Base-by-base conservation (phyloP, 1,140 invertebrate genomes). In the Archegozetes longisetosus region DNA sequence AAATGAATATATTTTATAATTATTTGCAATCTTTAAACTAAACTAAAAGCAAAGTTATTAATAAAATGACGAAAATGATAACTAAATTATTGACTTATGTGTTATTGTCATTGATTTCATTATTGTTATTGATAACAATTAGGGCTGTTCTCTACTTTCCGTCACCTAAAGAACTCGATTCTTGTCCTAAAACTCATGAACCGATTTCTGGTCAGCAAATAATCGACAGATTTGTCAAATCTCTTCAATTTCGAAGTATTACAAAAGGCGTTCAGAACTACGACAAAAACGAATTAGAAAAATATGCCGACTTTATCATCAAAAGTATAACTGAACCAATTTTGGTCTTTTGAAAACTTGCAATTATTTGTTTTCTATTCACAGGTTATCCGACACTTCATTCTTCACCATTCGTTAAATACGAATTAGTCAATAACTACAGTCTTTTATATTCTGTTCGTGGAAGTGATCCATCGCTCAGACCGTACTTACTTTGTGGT, bases 401-500 rank as follows among this genome's bases (percentile, higher is more conserved):
- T 46, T 58, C 57, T 9, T 58, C 57, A 2, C 17, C 46, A 23
- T 50, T 58, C 12, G 57, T 58, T 51, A 12, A 9, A 1, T 20
- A 4, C 20, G 74, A 77, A 64, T 64, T 73, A 2, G 69, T 79
- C 9, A 75, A 72, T 52, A 72, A 74, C 32, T 76, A 75, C 65
- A 79, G 77, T 66, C 65, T 78, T 9, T 67, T 80, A 28, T 78
- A 77, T 64, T 70, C 68, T n/a, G 66, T 76, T 6, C 55, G 63
- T 57, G 76, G 75, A 17, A 65, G 55, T 24, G 70, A 75, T 64
- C 12, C 64, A 29, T 64, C 55, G 6, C 65, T 77, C n/a, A 70
- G 69, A 40, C 78, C 78, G 1, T 79, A 78, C 66, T 60, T 80
- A 61, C 66, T 80, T 52, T 70, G 71, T 59, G 73, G 73, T 23